Conservation (phyloP, 2,113 vertebrate species). For the Phyllostomus discolor region DNA sequence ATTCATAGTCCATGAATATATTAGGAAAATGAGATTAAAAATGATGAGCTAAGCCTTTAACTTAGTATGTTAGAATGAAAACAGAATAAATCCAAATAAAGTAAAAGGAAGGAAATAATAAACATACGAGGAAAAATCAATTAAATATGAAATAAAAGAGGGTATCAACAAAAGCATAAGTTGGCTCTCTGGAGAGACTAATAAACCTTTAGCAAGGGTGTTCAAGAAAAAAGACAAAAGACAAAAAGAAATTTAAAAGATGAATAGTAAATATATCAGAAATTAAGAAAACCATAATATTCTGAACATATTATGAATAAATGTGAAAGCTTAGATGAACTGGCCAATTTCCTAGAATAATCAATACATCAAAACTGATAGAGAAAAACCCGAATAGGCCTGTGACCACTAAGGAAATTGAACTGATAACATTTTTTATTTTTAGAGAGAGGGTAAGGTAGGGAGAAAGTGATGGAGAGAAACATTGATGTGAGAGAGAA, state of each 20-base stretch:
- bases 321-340: background rate
- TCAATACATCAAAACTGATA: background rate
- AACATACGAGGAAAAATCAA: background rate
- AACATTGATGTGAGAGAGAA: too few species aligned
- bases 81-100: constrained; percentile 25
- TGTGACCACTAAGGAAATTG: background rate
- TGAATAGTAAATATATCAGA: background rate
- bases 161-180: background rate
- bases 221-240: background rate
- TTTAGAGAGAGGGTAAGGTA: too few species aligned
- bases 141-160: constrained; percentile 31
- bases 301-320: background rate
- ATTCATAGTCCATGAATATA: background rate
- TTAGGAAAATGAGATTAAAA: background rate
- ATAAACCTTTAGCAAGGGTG: background rate
- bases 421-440: background rate
- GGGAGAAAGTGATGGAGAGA: too few species aligned
- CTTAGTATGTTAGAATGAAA: constrained; percentile 2
- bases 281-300: background rate
- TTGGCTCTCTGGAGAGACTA: background rate
- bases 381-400: background rate
- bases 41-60: background rate
- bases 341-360: background rate
- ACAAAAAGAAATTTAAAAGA: background rate
- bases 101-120: background rate